Evolutionary conservation across 2,113 vertebrate genomes (phyloP), one percentile per base, ranked within the genome.

Genomic region (Dasyprocta punctata): DNA sequence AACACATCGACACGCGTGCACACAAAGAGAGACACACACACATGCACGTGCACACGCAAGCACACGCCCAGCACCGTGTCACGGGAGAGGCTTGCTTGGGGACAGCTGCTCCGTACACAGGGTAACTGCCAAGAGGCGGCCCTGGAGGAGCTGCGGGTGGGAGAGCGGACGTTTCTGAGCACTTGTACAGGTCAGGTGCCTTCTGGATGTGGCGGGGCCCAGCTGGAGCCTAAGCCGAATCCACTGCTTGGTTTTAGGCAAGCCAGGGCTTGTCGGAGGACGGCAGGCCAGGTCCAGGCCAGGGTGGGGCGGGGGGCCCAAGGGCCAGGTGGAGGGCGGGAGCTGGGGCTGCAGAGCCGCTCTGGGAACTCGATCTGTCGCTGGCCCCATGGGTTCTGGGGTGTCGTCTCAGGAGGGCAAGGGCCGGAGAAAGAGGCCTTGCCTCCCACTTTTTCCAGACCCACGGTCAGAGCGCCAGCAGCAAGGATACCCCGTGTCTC

Each of bases 181-280:
- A 41, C 83, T 93, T 78, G 33, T 38, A 19, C 61, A 11, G 52
- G 85, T 97, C 96, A 97, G 94, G 92, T 92, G 94, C 96, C 97
- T 96, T 63, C 58, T 92, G 93, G 86, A 44, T n/a, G 16, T 24
- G 80, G 86, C 61, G 1, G 52, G 82, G 71, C 97, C 63, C 95
- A 96, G 97, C 96, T 86, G 97, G 97, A 98, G 93, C 94, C 96
- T 96, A 97, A 98, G 96, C 97, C 26, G 22, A 96, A 93, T 86
- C 91, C 86, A 96, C 86, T 44, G 87, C 89, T 93, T 73, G 60
- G 84, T 28, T 97, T 98, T 96, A 97, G 77, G 92, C 97, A 10
- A 94, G 97, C 89, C 26, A 2, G 89, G 69, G 84, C 97, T 98
- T 97, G 97, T 93, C 11, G 0, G n/a, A 84, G 77, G 96, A 95